Conservation (phyloP, 2,797 vertebrate species). For the Fistularia tabacaria region DNA sequence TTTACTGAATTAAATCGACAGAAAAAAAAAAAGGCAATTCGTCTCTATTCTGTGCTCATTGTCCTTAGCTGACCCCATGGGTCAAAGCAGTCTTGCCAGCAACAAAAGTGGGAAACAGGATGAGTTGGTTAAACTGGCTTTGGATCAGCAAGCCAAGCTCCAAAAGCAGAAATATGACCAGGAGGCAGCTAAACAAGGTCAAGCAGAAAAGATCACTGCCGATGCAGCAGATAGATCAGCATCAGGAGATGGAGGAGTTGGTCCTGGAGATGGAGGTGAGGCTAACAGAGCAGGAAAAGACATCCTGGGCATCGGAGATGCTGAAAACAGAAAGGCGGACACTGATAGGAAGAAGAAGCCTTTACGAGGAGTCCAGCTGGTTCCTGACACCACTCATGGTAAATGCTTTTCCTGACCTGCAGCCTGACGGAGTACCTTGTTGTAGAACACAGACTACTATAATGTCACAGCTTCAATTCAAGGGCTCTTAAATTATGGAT, state of each 20-base stretch:
- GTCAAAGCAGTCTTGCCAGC: slow-evolving; percentile 25
- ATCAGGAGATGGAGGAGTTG: slow-evolving; percentile 7
- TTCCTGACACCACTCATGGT: slow-evolving; percentile 62
- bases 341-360: slow-evolving; percentile 40
- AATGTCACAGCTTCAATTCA: no score
- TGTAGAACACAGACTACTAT: no score
- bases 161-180: slow-evolving; percentile 38
- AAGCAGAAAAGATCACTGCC: slow-evolving; percentile 24
- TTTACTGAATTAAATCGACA: neutral
- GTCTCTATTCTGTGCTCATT: neutral
- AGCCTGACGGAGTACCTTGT: no score
- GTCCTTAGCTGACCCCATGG: slow-evolving; percentile 51
- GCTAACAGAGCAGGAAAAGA: slow-evolving; percentile 15
- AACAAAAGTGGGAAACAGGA: slow-evolving; percentile 20
- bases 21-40: neutral
- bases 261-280: neutral
- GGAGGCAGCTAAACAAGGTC: slow-evolving; percentile 29
- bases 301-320: slow-evolving; percentile 15
- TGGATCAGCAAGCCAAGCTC: slow-evolving; percentile 41
- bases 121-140: slow-evolving; percentile 32
- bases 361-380: slow-evolving; percentile 32
- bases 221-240: slow-evolving; percentile 17
- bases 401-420: slow-evolving; percentile 9
- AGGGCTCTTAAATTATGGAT: no score
- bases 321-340: slow-evolving; percentile 17